A percentile compares a stretch with the other conserved stretches of the same genome.
Conservation (phyloP, 1,140 invertebrate species). For the Drosophila grimshawi region DNA sequence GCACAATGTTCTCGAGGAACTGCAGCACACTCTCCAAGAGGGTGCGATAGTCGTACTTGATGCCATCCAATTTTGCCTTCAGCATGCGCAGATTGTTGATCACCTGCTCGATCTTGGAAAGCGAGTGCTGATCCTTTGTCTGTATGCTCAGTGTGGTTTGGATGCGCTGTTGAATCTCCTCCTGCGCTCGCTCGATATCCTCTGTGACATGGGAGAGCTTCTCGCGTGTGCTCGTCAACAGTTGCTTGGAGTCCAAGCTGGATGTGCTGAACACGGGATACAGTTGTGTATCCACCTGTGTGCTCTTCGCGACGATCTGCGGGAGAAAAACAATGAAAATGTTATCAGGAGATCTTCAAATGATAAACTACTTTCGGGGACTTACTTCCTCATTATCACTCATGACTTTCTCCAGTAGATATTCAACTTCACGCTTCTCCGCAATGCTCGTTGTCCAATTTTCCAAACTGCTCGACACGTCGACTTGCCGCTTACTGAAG, state of each 20-base stretch:
- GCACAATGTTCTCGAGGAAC: slow-evolving; percentile 76
- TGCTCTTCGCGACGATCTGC: slow-evolving; percentile 90
- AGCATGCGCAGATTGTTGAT: slow-evolving; percentile 80
- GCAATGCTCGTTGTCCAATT: slow-evolving; percentile 88
- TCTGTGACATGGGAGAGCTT: slow-evolving; percentile 87
- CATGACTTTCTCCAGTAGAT: slow-evolving; percentile 89
- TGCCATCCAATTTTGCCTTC: slow-evolving; percentile 87
- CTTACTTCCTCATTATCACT: slow-evolving; percentile 90
- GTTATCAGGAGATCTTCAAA: not conserved
- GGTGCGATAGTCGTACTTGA: slow-evolving; percentile 90
- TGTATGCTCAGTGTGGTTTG: slow-evolving; percentile 86
- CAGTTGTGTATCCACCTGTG: slow-evolving; percentile 90
- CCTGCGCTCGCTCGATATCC: slow-evolving; percentile 89
- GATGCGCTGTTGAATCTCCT: slow-evolving; percentile 89
- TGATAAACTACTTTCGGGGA: not conserved
- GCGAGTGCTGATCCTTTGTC: slow-evolving; percentile 87
- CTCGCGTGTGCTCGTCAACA: slow-evolving; percentile 85
- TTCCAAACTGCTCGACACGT: slow-evolving; percentile 89
- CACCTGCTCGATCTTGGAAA: slow-evolving; percentile 88
- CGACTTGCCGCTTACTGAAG: slow-evolving; percentile 88
- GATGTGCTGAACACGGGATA: slow-evolving; percentile 91
- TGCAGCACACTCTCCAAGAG: slow-evolving; percentile 88
- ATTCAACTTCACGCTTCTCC: slow-evolving; percentile 88
- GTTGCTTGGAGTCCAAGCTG: slow-evolving; percentile 86
- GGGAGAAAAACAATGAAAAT: slow-evolving; percentile 28